phyloP scores from a whole-genome alignment of 2,797 vertebrate species.

The Sebastes nivosus region DNA sequence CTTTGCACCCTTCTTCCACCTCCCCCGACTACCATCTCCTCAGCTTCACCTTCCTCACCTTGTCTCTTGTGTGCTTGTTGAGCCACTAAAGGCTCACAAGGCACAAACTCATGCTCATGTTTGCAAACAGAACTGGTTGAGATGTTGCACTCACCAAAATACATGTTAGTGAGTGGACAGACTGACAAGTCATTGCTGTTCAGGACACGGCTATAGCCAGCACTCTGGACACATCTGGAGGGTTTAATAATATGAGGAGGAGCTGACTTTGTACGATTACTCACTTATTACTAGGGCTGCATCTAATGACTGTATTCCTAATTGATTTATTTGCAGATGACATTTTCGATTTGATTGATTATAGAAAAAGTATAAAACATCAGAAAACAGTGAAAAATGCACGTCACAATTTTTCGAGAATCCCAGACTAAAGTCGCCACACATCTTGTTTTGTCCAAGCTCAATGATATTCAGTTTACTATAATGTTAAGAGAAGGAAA shows the following conservation, averaged over 20 bases:
- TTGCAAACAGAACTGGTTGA: neutral
- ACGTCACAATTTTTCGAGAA: too few species aligned
- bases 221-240: too few species aligned
- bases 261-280: neutral
- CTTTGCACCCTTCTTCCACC: neutral
- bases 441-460: too few species aligned
- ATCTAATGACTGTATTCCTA: neutral
- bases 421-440: too few species aligned
- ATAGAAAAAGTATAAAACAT: too few species aligned
- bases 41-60: neutral
- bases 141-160: neutral
- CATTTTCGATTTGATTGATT: too few species aligned
- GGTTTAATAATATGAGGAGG: too few species aligned
- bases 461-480: too few species aligned
- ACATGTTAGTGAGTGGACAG: neutral
- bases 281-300: neutral
- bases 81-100: neutral
- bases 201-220: neutral
- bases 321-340: too few species aligned
- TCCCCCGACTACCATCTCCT: too few species aligned
- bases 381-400: too few species aligned
- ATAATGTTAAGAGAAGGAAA: neutral
- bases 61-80: neutral
- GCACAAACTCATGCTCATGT: neutral
- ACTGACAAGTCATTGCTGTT: neutral